A percentile compares a stretch with the other conserved stretches of the same genome.
phyloP scores from a whole-genome alignment of 2,113 vertebrate species.

The Butorides virescens region DNA sequence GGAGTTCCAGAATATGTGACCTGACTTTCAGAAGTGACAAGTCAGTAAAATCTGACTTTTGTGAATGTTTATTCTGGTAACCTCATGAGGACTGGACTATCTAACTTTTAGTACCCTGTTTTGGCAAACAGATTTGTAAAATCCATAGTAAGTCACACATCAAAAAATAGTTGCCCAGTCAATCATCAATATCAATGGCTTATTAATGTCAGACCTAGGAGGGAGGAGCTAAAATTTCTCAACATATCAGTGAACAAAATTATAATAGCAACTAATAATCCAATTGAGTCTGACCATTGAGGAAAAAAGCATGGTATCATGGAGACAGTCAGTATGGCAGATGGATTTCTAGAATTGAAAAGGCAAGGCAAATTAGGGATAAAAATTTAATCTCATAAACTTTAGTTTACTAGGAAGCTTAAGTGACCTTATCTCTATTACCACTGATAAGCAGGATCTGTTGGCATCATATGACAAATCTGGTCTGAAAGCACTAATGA shows the following conservation, averaged over 20 bases:
- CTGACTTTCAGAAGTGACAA: neutral
- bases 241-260: neutral
- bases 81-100: neutral
- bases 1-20: neutral
- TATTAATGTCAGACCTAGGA: neutral
- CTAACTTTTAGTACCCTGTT: neutral
- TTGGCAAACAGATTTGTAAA: neutral
- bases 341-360: neutral
- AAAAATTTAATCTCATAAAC: neutral
- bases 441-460: neutral
- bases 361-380: neutral
- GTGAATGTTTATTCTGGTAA: neutral
- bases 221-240: neutral
- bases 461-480: neutral
- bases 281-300: neutral
- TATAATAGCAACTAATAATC: neutral
- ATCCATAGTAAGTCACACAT: neutral
- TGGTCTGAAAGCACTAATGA: neutral
- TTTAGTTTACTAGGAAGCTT: neutral
- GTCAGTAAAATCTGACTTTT: neutral
- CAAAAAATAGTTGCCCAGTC: neutral
- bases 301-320: neutral
- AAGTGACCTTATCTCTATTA: neutral
- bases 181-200: neutral
- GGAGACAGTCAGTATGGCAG: neutral